phyloP scores from a whole-genome alignment of 2,888 invertebrate species.

The Drosophila hamatofila region DNA sequence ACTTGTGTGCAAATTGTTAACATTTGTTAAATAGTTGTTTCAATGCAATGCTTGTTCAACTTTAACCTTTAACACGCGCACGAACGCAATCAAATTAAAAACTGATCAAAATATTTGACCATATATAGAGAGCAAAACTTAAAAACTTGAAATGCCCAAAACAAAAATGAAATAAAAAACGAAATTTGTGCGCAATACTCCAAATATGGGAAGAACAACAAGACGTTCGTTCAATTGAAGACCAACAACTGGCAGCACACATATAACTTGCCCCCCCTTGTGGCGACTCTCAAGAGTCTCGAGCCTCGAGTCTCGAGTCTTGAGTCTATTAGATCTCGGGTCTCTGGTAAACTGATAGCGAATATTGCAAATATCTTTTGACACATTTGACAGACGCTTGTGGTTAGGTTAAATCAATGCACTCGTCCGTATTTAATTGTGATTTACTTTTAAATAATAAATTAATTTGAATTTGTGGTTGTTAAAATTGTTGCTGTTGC shows the following conservation, averaged over 20 bases:
- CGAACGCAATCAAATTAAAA: conserved; percentile 68
- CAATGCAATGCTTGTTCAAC: conserved; percentile 27
- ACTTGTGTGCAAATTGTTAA: background rate
- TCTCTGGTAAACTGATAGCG: conserved; percentile 66
- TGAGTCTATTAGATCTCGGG: conserved; percentile 14
- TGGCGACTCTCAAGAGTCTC: conserved; percentile 35
- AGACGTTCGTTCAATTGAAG: conserved; percentile 38
- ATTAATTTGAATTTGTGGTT: conserved; percentile 30
- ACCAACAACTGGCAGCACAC: conserved; percentile 21
- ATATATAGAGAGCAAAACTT: conserved; percentile 39
- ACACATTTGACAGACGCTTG: conserved; percentile 65
- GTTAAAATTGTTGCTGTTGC: conserved; percentile 8
- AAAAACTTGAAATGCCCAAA: conserved; percentile 67
- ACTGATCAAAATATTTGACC: conserved; percentile 73
- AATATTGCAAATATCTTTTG: conserved; percentile 54
- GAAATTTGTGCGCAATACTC: conserved; percentile 38
- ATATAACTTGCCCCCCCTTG: conserved; percentile 24
- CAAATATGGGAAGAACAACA: conserved; percentile 42
- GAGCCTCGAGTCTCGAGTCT: background rate
- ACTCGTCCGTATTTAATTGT: conserved; percentile 22
- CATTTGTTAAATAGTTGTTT: conserved; percentile 8
- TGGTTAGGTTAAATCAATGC: conserved; percentile 41
- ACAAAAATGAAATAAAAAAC: conserved; percentile 19
- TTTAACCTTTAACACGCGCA: conserved; percentile 46
- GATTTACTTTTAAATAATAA: conserved; percentile 40